A percentile compares a stretch with the other conserved stretches of the same genome.
These are phyloP conservation scores for Caerostris extrusa DNA, from an alignment of 1,140 invertebrate genomes.

Conservation along the genomic window DNA sequence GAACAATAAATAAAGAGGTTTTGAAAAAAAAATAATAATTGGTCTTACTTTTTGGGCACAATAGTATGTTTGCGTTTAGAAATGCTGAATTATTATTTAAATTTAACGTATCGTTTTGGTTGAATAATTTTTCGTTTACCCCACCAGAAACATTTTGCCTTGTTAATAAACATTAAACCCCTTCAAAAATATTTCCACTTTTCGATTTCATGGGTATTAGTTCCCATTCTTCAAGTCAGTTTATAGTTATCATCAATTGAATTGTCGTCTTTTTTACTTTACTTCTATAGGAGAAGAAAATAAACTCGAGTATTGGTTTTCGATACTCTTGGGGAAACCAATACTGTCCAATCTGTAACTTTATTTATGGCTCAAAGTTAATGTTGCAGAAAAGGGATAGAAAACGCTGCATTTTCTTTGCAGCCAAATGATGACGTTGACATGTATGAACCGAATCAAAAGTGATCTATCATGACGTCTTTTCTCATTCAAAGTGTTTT, in stretches of 20 bases:
- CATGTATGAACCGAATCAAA: not conserved
- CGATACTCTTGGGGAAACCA: not conserved
- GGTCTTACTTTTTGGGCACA: too few species aligned
- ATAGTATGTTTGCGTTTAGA: too few species aligned
- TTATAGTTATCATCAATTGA: conserved; percentile 18
- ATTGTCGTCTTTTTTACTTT: not conserved
- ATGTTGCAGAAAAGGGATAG: not conserved
- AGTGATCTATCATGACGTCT: not conserved
- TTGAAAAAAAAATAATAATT: too few species aligned
- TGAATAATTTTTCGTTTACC: too few species aligned
- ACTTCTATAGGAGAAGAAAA: not conserved
- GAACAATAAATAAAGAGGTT: too few species aligned
- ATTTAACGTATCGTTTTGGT: too few species aligned
- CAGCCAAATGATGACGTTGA: not conserved
- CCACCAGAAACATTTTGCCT: too few species aligned
- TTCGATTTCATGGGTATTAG: not conserved
- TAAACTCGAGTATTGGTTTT: conserved; percentile 4
- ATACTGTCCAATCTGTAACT: conserved; percentile 16
- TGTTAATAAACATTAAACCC: too few species aligned
- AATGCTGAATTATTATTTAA: too few species aligned
- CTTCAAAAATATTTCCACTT: not conserved
- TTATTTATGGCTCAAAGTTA: conserved; percentile 12
- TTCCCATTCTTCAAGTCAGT: not conserved
- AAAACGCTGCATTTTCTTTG: not conserved
- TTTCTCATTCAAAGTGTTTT: not conserved